Base-by-base conservation (phyloP, 2,797 vertebrate species). In the Xenops minutus region DNA sequence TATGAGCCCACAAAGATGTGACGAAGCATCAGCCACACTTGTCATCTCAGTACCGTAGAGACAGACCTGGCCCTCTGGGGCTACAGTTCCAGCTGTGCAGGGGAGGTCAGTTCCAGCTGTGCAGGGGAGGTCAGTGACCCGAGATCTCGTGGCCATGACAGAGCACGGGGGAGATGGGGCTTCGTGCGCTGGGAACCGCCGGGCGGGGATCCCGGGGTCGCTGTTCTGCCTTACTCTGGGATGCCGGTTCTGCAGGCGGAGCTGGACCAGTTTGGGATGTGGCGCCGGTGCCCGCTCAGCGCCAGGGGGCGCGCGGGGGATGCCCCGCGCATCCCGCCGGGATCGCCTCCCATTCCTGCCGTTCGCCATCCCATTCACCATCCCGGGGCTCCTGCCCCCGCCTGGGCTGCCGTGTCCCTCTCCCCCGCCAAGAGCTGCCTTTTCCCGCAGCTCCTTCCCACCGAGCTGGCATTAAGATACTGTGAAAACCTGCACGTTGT, bases 171-270 rank as follows among this genome's bases (percentile, higher is more conserved):
- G 2, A 30, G 30, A 3, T 0, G 63, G 1, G 17, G 8, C 7
- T 51, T 34, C 3, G 43, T 2, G 10, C 1, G 1, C 16, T 4
- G 54, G 30, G 46, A 46, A 12, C 22, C 1, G 21, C n/a, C 6
- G 37, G 9, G 2, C 1, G n/a, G 1, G 51, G 1, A 10, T 8
- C 29, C 41, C 0, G 34, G 49, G 5, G 19, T 10, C 46, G 18
- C 44, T 13, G 36, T 2, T 3, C 55, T 18, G 49, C 43, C 32
- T 9, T 2, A 0, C 27, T 1, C 10, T 36, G 23, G 3, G 2
- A 4, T 21, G 4, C 20, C n/a, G n/a, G 36, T 36, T 5, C 2
- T 27, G 3, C 46, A 3, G 27, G 32, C 8, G n/a, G 16, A 19
- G 37, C 26, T 13, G 74, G 48, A 1, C 23, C 49, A 6, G 6